Conservation (phyloP, 2,797 vertebrate genomes). For the Squalus acanthias region DNA sequence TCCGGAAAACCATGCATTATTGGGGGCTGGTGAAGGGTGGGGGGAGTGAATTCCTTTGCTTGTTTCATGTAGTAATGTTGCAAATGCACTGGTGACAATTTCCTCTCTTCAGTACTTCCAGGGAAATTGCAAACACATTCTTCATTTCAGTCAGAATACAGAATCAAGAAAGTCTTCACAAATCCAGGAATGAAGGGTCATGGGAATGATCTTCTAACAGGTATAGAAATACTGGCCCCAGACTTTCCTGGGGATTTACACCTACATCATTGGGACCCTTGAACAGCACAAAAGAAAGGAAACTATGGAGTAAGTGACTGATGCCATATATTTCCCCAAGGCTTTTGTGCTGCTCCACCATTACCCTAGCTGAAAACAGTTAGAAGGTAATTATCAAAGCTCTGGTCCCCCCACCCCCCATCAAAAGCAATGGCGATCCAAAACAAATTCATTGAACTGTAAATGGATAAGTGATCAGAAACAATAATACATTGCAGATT, state of each 20-base stretch:
- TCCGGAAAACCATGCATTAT: not conserved
- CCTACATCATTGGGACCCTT: not conserved
- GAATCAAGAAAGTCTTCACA: not conserved
- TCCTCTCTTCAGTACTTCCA: not conserved
- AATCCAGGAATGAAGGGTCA: not conserved
- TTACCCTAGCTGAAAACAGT: not conserved
- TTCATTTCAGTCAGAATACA: not conserved
- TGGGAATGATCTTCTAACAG: not conserved
- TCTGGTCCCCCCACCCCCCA: too few relatives aligned
- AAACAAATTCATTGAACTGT: not conserved
- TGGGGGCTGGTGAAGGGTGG: not conserved
- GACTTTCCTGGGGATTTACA: not conserved
- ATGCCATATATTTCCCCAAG: too few relatives aligned
- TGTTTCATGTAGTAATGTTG: not conserved
- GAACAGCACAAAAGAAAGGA: not conserved
- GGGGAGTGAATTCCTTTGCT: not conserved
- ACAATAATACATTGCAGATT: not conserved
- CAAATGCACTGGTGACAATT: not conserved
- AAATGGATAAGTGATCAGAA: not conserved
- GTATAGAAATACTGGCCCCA: not conserved
- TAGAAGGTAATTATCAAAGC: not conserved
- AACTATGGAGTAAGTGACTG: not conserved
- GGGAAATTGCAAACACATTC: not conserved
- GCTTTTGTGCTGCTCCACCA: not conserved
- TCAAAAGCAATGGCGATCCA: not conserved